Percentiles rank a stretch among this genome's conserved stretches.
phyloP scores from a whole-genome alignment of 53 echinoderm and acorn worm genomes.

The Stichopus horrens region DNA sequence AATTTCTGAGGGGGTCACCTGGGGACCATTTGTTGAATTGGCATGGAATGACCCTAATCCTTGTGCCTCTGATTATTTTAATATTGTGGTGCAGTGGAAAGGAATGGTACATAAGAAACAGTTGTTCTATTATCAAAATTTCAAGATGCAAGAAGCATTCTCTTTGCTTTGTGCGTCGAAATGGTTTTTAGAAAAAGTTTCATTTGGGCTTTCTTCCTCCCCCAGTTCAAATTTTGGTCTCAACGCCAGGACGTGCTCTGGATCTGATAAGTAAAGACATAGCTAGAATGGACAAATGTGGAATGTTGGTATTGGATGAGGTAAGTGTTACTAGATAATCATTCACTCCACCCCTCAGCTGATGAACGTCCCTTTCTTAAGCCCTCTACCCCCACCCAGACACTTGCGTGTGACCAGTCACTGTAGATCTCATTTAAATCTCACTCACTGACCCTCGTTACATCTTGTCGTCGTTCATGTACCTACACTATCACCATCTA shows the following conservation, averaged over 20 bases:
- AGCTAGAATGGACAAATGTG: constrained; percentile 94
- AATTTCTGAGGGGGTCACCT: too few relatives aligned
- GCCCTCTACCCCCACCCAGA: too few relatives aligned
- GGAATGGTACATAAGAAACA: not conserved
- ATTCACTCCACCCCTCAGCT: not conserved
- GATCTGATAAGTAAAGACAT: constrained; percentile 91
- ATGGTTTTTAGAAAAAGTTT: not conserved
- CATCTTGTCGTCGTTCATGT: not conserved
- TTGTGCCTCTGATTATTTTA: not conserved
- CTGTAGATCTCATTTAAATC: too few relatives aligned
- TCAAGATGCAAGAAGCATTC: not conserved
- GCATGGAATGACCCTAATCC: too few relatives aligned
- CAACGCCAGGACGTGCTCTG: constrained; percentile 94
- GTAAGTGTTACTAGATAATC: constrained; percentile 31
- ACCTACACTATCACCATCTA: not conserved
- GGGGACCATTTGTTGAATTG: too few relatives aligned
- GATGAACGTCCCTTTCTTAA: too few relatives aligned
- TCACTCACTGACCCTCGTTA: not conserved
- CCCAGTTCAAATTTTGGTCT: constrained; percentile 87
- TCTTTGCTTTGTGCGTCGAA: not conserved
- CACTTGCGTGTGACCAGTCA: too few relatives aligned
- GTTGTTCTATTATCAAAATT: not conserved
- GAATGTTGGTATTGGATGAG: constrained; percentile 89
- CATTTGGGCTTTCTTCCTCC: not conserved
- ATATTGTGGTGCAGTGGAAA: constrained; percentile 32